Evolutionary conservation across 2,888 invertebrate species (phyloP).

Genomic region (Plebejus argus): DNA sequence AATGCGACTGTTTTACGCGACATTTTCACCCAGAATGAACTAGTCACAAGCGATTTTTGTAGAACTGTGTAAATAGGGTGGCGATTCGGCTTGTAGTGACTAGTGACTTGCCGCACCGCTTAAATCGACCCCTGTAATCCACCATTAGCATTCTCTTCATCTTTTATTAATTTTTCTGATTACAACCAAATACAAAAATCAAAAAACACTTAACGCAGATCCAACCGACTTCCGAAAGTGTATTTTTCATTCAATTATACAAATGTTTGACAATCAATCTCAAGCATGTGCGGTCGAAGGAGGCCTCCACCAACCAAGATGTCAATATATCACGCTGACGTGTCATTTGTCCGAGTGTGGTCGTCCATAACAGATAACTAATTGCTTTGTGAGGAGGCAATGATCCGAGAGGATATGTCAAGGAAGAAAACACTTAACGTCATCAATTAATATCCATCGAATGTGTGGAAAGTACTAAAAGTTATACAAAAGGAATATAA

Average conservation of each 20-base stretch:
- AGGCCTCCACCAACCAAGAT: conserved; percentile 40
- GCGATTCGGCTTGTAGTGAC: no score
- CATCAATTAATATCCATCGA: neutral
- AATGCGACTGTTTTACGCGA: no score
- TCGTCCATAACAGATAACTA: conserved; percentile 50
- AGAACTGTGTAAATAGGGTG: no score
- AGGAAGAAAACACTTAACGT: conserved; percentile 19
- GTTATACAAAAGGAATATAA: no score
- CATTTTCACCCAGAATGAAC: no score
- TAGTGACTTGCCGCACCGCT: no score
- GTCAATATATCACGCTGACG: conserved; percentile 48
- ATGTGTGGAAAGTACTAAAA: neutral
- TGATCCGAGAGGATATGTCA: conserved; percentile 33
- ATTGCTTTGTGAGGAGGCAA: conserved; percentile 43
- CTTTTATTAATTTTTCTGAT: no score
- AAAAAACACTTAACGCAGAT: neutral
- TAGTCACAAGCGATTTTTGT: no score
- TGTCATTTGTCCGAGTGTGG: conserved; percentile 49
- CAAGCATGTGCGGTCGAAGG: conserved; percentile 36
- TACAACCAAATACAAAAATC: no score
- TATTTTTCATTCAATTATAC: conserved; percentile 31
- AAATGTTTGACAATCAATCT: conserved; percentile 38
- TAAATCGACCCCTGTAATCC: no score
- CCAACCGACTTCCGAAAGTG: neutral
- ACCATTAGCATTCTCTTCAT: no score